Evolutionary conservation across 1,140 invertebrate species (phyloP).

Genomic region (Drosophila ananassae): DNA sequence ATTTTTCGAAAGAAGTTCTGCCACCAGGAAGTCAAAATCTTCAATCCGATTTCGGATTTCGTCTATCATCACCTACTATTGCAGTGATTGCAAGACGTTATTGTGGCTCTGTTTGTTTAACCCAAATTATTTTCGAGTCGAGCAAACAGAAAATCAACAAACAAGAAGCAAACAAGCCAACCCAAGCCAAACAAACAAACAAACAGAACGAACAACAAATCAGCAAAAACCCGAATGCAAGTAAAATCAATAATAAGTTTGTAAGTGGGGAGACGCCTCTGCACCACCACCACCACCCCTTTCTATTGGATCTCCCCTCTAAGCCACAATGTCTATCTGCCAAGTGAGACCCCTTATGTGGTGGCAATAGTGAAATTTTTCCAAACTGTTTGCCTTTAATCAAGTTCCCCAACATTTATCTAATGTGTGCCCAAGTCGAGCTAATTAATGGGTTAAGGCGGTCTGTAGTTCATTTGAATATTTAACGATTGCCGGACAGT

Average conservation of each 20-base stretch:
- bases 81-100: slow-evolving; percentile 33
- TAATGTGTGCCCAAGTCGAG: slow-evolving; percentile 26
- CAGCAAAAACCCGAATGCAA: slow-evolving; percentile 50
- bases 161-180: slow-evolving; percentile 45
- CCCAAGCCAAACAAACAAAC: slow-evolving; percentile 38
- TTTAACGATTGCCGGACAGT: slow-evolving; percentile 27
- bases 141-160: slow-evolving; percentile 58
- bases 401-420: slow-evolving; percentile 42
- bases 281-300: not conserved
- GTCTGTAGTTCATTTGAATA: slow-evolving; percentile 54
- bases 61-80: slow-evolving; percentile 34
- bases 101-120: slow-evolving; percentile 46
- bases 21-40: slow-evolving; percentile 6
- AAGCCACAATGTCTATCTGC: not conserved
- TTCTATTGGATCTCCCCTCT: not conserved
- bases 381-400: slow-evolving; percentile 40
- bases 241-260: slow-evolving; percentile 52
- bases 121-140: slow-evolving; percentile 61
- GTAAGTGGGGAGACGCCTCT: slow-evolving; percentile 14
- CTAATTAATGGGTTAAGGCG: slow-evolving; percentile 49
- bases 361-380: slow-evolving; percentile 26
- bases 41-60: slow-evolving; percentile 11
- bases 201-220: slow-evolving; percentile 52
- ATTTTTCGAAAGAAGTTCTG: not conserved
- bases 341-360: not conserved